Percentiles rank a stretch among this genome's conserved stretches.
These are phyloP conservation scores for Ostrea edulis DNA, from an alignment of 1,140 invertebrate species.

Conservation along the genomic window DNA sequence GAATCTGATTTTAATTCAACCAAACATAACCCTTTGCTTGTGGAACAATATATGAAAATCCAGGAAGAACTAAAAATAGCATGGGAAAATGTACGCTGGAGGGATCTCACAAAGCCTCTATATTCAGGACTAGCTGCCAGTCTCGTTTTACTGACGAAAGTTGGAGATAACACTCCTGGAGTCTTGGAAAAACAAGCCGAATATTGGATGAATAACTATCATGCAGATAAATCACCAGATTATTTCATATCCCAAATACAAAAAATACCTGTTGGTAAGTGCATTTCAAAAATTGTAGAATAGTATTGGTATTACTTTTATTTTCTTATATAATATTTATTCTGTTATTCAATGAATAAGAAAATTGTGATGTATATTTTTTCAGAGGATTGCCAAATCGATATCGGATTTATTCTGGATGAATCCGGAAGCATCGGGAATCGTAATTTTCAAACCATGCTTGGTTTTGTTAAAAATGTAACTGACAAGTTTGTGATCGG, in stretches of 20 bases:
- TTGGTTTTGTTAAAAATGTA: conserved; percentile 39
- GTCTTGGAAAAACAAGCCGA: conserved; percentile 11
- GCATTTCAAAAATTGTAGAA: not conserved
- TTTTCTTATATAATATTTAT: not conserved
- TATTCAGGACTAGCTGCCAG: conserved; percentile 60
- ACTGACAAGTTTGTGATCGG: conserved; percentile 21
- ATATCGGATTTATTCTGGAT: conserved; percentile 43
- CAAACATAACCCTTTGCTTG: not conserved
- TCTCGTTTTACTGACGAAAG: conserved; percentile 31
- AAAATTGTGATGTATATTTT: conserved; percentile 11
- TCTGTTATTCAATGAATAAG: not conserved
- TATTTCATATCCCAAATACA: not conserved
- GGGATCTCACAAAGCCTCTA: conserved; percentile 55
- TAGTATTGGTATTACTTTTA: not conserved
- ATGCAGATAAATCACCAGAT: not conserved
- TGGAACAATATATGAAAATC: not conserved
- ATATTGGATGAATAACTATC: conserved; percentile 28
- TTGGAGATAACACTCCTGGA: not conserved
- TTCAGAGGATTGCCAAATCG: not conserved
- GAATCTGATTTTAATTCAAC: not conserved
- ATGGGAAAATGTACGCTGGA: conserved; percentile 51
- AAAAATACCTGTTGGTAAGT: not conserved
- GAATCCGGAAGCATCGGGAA: conserved; percentile 39
- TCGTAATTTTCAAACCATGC: not conserved
- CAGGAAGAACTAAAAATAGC: conserved; percentile 15